phyloP scores from a whole-genome alignment of 2,113 vertebrate genomes.

The Meles meles region DNA sequence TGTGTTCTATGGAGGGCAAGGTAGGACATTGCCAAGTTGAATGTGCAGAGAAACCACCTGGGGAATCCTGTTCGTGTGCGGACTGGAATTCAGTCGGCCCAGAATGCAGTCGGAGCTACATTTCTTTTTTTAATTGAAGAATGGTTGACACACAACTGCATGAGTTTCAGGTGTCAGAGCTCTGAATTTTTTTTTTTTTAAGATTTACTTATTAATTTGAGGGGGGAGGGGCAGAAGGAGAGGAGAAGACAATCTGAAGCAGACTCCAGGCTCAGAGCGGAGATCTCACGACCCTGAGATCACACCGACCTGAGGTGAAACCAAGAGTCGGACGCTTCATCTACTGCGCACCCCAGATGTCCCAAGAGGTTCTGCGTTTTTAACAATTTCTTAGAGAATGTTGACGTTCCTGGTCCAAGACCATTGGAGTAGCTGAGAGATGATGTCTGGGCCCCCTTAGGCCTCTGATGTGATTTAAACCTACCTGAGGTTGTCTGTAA shows the following conservation, averaged over 20 bases:
- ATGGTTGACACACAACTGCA: not conserved
- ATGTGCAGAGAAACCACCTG: accelerated
- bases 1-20: accelerated
- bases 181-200: not conserved
- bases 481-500: not conserved
- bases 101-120: not conserved
- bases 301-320: not conserved
- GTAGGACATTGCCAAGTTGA: not conserved
- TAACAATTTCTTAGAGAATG: not conserved
- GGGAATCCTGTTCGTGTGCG: no score
- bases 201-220: not conserved
- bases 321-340: not conserved
- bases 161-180: not conserved
- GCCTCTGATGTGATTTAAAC: not conserved
- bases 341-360: accelerated
- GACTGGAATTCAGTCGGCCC: not conserved
- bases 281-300: not conserved
- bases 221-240: not conserved
- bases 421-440: not conserved
- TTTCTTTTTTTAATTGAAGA: not conserved
- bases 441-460: not conserved
- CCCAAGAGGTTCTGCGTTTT: not conserved
- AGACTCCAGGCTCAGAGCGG: not conserved
- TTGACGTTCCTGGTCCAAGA: not conserved
- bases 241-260: not conserved